Base-by-base conservation (phyloP, 2,888 invertebrate genomes). In the Drosophila tanythrix region DNA sequence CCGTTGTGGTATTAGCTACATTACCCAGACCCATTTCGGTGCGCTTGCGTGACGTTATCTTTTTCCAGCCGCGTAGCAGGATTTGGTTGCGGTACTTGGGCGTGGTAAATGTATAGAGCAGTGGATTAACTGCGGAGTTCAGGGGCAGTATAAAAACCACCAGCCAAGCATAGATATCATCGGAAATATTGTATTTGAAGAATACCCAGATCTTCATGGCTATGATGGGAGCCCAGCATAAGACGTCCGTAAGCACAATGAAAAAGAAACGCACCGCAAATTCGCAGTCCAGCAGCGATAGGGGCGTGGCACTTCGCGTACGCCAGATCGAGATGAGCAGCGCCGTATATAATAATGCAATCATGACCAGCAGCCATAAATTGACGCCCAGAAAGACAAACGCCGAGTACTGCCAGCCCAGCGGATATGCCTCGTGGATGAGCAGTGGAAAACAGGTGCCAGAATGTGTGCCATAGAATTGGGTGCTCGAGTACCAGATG, bases 391-490 rank as follows among this genome's bases (percentile, higher is more conserved):
- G 93, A 85, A 96, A 95, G 72, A 96, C 94, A 84, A 96, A 95
- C 0, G 95, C 95, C 2, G 96, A 96, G 87, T 96, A 96, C 86
- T 96, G 94, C 96, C 96, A 96, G 25, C 96, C 96, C 31, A 94
- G 83, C 4, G 95, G 93, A 90, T 93, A 96, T 0, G 95, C 95
- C 73, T 96, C 95, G 74, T 95, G 95, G 70, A 96, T 95, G 90
- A 96, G 95, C 29, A 96, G 91, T 1, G 96, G 96, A 82, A 96
- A 95, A 80, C 96, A 96, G 84, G 96, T 94, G 52, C 95, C 95
- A 62, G 95, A 95, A 60, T 93, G 92, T 27, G 94, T 94, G 18
- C 96, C 96, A 90, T 96, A 96, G 92, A 95, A 96, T 75, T 94
- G 93, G 0, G 94, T 94, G 65, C 94, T 94, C 52, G 94, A 94